These are phyloP conservation scores for Toxonevra muliebris DNA, from an alignment of 2,888 invertebrate species.

Conservation along the genomic window DNA sequence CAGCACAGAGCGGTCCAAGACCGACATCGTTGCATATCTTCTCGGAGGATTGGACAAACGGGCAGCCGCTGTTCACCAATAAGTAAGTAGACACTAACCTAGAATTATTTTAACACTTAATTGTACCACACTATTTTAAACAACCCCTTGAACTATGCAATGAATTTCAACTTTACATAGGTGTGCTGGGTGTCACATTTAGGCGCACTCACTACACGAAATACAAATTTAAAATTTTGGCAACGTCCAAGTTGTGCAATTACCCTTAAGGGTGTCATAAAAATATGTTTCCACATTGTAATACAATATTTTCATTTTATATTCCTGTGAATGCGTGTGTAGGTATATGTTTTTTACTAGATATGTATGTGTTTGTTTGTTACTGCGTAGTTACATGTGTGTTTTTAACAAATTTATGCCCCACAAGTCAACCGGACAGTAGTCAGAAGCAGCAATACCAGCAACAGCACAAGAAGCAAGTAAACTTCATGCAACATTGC, in stretches of 20 bases:
- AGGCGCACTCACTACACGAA: conserved; percentile 22
- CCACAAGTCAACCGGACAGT: conserved; percentile 40
- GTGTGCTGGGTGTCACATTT: neutral
- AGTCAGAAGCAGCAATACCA: conserved; percentile 26
- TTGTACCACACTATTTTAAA: neutral
- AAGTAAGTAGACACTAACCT: conserved; percentile 56
- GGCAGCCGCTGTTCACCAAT: conserved; percentile 61
- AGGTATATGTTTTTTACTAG: conserved; percentile 11
- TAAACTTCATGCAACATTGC: conserved; percentile 43
- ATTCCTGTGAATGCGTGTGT: neutral
- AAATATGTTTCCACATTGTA: conserved; percentile 48
- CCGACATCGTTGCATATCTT: conserved; percentile 79
- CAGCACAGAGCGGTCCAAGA: conserved; percentile 73
- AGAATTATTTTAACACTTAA: too few species aligned
- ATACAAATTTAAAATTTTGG: conserved; percentile 2
- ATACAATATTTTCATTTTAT: conserved; percentile 23
- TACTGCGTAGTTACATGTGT: conserved; percentile 27
- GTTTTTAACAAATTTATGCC: conserved; percentile 43
- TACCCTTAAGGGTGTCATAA: conserved; percentile 52
- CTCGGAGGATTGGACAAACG: conserved; percentile 78
- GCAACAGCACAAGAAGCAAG: conserved; percentile 15
- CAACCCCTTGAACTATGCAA: neutral
- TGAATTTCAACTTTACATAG: neutral
- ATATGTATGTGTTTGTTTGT: conserved; percentile 1
- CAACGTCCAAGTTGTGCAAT: conserved; percentile 39